These are phyloP conservation scores for Cinclus mexicanus DNA, from an alignment of 2,113 vertebrate species.

Conservation along the genomic window DNA sequence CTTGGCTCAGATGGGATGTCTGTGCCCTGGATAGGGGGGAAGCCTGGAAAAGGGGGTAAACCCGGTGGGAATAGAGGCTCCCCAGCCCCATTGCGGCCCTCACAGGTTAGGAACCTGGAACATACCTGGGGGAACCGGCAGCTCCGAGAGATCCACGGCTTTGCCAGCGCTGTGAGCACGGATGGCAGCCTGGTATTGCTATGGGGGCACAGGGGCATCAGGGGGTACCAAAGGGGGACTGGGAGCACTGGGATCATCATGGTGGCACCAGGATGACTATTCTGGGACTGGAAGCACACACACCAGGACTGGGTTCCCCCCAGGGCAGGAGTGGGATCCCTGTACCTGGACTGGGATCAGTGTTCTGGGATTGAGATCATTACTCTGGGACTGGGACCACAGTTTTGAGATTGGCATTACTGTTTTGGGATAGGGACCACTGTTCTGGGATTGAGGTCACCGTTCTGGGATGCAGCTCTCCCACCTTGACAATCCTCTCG, in stretches of 20 bases:
- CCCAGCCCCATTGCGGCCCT: accelerated
- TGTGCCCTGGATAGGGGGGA: slow-evolving; percentile 85
- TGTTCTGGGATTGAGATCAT: neutral
- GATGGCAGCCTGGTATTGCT: slow-evolving; percentile 94
- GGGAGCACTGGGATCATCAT: neutral
- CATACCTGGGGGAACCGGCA: slow-evolving; percentile 89
- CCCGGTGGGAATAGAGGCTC: accelerated
- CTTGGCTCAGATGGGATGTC: slow-evolving; percentile 76
- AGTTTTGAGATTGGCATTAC: no score
- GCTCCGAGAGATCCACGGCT: slow-evolving; percentile 79
- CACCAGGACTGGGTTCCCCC: neutral
- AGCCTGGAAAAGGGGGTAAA: slow-evolving; percentile 71
- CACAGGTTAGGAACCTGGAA: accelerated
- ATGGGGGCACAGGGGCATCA: neutral
- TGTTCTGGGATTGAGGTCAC: no score
- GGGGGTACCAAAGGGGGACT: neutral
- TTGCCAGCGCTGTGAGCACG: slow-evolving; percentile 84
- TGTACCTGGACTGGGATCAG: accelerated
- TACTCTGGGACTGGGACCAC: neutral
- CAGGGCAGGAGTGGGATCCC: neutral
- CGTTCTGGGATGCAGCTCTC: neutral
- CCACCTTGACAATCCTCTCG: neutral
- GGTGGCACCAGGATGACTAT: neutral
- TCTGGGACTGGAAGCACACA: no score
- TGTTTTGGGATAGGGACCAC: no score